Conservation (phyloP, 2,113 vertebrate genomes). For the Epinephelus fuscoguttatus region DNA sequence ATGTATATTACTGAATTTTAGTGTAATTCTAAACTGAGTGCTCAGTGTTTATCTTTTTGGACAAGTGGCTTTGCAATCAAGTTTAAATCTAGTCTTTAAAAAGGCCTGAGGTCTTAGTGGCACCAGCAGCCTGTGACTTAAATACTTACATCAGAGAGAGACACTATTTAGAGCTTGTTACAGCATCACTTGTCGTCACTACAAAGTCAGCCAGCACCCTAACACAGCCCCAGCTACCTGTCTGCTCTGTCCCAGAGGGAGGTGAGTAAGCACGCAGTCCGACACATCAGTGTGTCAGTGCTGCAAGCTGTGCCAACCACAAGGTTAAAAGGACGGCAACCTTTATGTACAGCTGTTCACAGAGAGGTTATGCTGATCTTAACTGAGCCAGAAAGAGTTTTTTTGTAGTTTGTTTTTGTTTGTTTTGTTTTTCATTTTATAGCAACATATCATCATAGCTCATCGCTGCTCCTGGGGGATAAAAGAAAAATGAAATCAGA, state of each 20-base stretch:
- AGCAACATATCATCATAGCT: slow-evolving; percentile 38
- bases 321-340: slow-evolving; percentile 75
- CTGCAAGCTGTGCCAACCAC: slow-evolving; percentile 64
- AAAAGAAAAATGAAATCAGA: slow-evolving; percentile 19
- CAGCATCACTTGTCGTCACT: slow-evolving; percentile 44
- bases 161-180: slow-evolving; percentile 53
- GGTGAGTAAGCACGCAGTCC: slow-evolving; percentile 64
- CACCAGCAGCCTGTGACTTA: slow-evolving; percentile 35
- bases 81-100: slow-evolving; percentile 11
- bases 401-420: too few species aligned
- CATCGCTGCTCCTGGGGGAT: not conserved
- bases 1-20: not conserved
- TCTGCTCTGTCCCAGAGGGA: slow-evolving; percentile 54
- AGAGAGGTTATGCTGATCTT: slow-evolving; percentile 64
- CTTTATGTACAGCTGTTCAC: slow-evolving; percentile 55
- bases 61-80: slow-evolving; percentile 16
- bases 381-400: slow-evolving; percentile 45
- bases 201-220: slow-evolving; percentile 50
- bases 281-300: slow-evolving; percentile 65
- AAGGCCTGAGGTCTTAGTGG: slow-evolving; percentile 26
- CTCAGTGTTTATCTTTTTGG: slow-evolving; percentile 15
- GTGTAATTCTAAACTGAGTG: slow-evolving; percentile 10
- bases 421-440: slow-evolving; percentile 40
- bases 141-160: slow-evolving; percentile 50
- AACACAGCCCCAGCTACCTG: slow-evolving; percentile 59